Evolutionary conservation across 2,888 invertebrate genomes (phyloP).

Genomic region (Dysmachus trigonus): DNA sequence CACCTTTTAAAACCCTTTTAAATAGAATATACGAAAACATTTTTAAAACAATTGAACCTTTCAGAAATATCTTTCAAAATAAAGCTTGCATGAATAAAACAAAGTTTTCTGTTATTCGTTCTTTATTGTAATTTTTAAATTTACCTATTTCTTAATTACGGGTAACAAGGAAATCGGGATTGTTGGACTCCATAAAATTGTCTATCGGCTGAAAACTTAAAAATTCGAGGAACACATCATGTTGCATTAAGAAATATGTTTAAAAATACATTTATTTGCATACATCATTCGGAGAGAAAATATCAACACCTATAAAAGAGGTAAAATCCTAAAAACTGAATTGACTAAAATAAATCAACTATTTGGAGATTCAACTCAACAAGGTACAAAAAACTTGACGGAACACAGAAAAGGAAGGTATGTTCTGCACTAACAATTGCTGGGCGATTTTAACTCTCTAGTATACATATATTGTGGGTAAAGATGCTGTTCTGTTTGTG

Average conservation of each 20-base stretch:
- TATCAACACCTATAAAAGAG: neutral
- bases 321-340: neutral
- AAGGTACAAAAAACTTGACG: neutral
- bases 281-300: neutral
- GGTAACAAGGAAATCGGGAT: neutral
- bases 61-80: too few relatives aligned
- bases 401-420: neutral
- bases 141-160: neutral
- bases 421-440: neutral
- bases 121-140: neutral
- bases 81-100: neutral
- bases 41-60: too few relatives aligned
- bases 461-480: too few relatives aligned
- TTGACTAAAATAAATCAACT: neutral
- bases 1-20: neutral
- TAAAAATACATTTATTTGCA: neutral
- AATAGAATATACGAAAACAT: neutral
- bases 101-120: neutral
- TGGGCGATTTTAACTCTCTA: neutral
- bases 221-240: neutral
- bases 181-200: neutral
- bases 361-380: neutral
- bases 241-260: neutral
- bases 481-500: neutral
- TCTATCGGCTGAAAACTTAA: neutral